These are phyloP conservation scores for Cygnus atratus DNA, from an alignment of 2,113 vertebrate genomes.

Conservation along the genomic window DNA sequence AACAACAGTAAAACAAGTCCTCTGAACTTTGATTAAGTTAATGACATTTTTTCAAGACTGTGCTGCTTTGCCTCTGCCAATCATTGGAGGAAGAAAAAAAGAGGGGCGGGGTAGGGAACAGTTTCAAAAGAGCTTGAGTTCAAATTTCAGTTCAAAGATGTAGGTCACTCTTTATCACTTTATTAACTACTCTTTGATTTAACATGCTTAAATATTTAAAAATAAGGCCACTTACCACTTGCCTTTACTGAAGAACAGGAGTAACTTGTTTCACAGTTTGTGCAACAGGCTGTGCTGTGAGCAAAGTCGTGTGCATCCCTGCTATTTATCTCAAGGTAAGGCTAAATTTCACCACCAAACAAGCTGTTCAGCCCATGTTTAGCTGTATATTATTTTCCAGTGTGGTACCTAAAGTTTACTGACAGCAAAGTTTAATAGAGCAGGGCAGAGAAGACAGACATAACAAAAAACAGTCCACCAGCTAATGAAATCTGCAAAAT, in stretches of 20 bases:
- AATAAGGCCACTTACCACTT: neutral
- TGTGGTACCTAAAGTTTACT: neutral
- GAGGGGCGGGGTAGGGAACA: neutral
- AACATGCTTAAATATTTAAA: neutral
- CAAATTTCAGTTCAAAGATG: neutral
- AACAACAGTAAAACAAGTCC: neutral
- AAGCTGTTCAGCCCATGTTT: neutral
- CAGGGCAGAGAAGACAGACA: neutral
- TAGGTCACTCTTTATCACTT: neutral
- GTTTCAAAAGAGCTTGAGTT: neutral
- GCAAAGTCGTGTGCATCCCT: neutral
- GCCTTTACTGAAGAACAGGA: neutral
- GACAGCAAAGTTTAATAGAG: neutral
- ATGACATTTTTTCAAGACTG: neutral
- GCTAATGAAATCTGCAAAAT: neutral
- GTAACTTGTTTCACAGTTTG: neutral
- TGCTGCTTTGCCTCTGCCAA: neutral
- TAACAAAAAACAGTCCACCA: neutral
- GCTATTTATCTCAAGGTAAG: conserved; percentile 10
- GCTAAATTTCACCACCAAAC: neutral
- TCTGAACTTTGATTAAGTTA: neutral
- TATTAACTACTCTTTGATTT: neutral
- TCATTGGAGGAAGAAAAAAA: neutral
- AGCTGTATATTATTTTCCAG: neutral
- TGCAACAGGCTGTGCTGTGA: neutral